Conservation (phyloP, 2,888 invertebrate genomes). For the Synergus gifuensis region DNA sequence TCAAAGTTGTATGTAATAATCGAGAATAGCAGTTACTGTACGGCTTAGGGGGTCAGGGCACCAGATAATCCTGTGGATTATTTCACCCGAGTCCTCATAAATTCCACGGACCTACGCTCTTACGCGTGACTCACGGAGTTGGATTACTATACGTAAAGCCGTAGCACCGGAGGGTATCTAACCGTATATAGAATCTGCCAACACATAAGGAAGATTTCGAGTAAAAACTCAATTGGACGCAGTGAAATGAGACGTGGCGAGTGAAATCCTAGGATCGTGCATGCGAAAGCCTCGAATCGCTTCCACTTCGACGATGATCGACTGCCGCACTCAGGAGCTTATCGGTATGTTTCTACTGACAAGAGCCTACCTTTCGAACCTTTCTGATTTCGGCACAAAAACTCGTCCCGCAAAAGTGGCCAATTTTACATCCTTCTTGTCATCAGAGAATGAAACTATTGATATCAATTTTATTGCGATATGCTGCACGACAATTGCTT, state of each 20-base stretch:
- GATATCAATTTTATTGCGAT: too few species aligned
- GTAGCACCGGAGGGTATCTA: background rate
- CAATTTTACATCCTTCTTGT: background rate
- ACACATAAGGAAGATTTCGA: slow-evolving; percentile 26
- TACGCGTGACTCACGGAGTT: slow-evolving; percentile 63
- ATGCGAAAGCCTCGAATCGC: slow-evolving; percentile 1
- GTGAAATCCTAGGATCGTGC: background rate
- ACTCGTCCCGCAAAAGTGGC: background rate
- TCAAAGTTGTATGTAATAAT: slow-evolving; percentile 27
- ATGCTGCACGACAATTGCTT: too few species aligned
- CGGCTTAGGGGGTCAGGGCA: slow-evolving; percentile 29
- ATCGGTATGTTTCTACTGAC: slow-evolving; percentile 6
- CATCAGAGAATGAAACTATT: background rate
- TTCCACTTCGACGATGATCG: slow-evolving; percentile 32
- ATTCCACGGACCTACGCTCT: slow-evolving; percentile 58
- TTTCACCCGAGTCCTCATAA: slow-evolving; percentile 67
- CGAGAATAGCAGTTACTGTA: slow-evolving; percentile 29
- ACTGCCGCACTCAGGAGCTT: slow-evolving; percentile 24
- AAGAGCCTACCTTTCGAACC: background rate
- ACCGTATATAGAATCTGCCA: slow-evolving; percentile 22
- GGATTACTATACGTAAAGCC: slow-evolving; percentile 22
- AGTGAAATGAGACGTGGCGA: slow-evolving; percentile 39
- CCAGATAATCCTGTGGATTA: slow-evolving; percentile 71
- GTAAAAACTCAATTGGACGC: slow-evolving; percentile 38
- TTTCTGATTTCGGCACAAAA: background rate